Percentiles rank a stretch among this genome's conserved stretches.
These are phyloP conservation scores for Sarcophaga subvicina DNA, from an alignment of 2,888 invertebrate species.

Conservation along the genomic window DNA sequence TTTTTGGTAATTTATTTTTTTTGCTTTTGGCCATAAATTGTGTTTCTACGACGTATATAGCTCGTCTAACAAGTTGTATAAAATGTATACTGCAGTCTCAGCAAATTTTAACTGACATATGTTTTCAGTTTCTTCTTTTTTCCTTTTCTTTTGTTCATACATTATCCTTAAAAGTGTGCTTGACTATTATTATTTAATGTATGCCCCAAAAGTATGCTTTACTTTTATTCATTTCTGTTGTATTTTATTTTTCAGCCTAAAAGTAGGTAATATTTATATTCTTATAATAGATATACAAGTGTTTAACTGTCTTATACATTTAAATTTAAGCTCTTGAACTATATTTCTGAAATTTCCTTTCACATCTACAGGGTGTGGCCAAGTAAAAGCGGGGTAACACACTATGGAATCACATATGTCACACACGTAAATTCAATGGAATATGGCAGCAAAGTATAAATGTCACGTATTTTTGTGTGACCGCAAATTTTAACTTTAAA, in stretches of 20 bases:
- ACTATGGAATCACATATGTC: too few species aligned
- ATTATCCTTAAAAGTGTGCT: conserved; percentile 1
- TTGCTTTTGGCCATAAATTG: too few species aligned
- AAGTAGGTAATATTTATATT: not conserved
- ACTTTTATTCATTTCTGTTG: not conserved
- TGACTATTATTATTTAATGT: not conserved
- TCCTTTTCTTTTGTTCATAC: not conserved
- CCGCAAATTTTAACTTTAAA: too few species aligned
- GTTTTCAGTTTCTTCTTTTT: not conserved
- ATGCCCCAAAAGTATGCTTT: not conserved
- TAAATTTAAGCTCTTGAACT: too few species aligned
- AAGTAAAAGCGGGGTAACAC: too few species aligned
- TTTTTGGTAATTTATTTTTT: too few species aligned
- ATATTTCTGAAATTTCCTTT: not conserved
- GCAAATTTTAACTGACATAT: conserved; percentile 19
- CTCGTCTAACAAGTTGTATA: not conserved
- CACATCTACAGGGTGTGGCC: not conserved
- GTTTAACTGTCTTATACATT: too few species aligned
- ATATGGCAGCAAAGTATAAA: too few species aligned
- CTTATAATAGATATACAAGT: too few species aligned
- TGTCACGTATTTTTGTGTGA: too few species aligned
- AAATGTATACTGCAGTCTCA: conserved; percentile 45
- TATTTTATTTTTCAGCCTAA: not conserved
- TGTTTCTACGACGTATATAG: too few species aligned
- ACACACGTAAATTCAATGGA: too few species aligned